A percentile compares a stretch with the other conserved stretches of the same genome.
phyloP scores from a whole-genome alignment of 2,888 invertebrate genomes.

The Rotaria socialis region DNA sequence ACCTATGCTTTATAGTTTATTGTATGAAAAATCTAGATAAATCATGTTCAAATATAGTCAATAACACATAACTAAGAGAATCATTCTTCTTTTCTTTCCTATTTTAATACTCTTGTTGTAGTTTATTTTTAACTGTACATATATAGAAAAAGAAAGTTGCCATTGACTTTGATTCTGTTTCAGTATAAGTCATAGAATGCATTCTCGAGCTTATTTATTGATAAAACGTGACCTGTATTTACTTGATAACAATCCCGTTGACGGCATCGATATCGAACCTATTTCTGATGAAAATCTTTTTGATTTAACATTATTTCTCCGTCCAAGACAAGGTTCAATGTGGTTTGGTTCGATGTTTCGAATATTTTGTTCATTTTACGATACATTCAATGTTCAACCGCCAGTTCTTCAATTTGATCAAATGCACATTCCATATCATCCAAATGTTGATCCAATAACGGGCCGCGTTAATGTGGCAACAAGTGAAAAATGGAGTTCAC shows the following conservation, averaged over 20 bases:
- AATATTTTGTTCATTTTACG: constrained; percentile 6
- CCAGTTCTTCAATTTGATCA: constrained; percentile 13
- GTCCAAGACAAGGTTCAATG: neutral
- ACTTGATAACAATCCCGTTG: neutral
- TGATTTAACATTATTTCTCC: constrained; percentile 21
- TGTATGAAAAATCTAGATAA: neutral
- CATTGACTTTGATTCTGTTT: neutral
- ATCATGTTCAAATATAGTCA: neutral
- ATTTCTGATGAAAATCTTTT: neutral
- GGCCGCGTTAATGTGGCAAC: neutral
- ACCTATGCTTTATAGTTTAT: no score
- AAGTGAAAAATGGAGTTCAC: constrained; percentile 18
- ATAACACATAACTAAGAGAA: neutral
- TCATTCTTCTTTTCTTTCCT: neutral
- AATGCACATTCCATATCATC: constrained; percentile 23
- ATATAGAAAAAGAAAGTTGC: neutral
- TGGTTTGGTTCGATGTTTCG: constrained; percentile 24
- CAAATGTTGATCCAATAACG: constrained; percentile 33
- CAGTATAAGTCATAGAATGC: neutral
- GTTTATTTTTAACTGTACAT: neutral
- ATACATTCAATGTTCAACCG: constrained; percentile 36
- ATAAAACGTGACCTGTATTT: constrained; percentile 27
- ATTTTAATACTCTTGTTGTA: neutral
- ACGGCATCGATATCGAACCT: constrained; percentile 7
- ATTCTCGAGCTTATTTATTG: constrained; percentile 26